phyloP scores from a whole-genome alignment of 2,113 vertebrate species.

The Edolisoma coerulescens region DNA sequence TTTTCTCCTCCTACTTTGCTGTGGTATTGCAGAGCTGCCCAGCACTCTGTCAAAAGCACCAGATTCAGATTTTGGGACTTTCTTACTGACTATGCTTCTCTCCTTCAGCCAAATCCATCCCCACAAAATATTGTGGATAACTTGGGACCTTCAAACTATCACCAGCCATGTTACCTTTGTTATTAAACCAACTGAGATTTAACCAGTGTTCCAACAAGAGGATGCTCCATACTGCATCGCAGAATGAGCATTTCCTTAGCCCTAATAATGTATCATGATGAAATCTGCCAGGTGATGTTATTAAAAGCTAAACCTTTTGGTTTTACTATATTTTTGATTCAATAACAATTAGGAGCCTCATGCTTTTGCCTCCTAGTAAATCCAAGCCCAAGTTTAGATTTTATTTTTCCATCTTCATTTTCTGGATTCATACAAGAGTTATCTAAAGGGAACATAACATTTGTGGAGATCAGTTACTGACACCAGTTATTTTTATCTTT shows the following conservation, averaged over 20 bases:
- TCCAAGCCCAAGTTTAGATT: not conserved
- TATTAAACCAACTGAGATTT: not conserved
- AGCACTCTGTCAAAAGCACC: not conserved
- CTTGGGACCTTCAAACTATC: not conserved
- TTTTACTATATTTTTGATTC: not conserved
- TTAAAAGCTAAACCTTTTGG: not conserved
- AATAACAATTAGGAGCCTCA: not conserved
- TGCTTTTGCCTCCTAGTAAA: not conserved
- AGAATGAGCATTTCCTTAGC: not conserved
- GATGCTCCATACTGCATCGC: not conserved
- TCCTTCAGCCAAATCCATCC: not conserved
- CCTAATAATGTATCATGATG: not conserved
- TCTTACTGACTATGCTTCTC: not conserved
- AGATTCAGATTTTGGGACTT: not conserved
- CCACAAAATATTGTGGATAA: not conserved
- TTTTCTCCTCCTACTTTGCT: not conserved
- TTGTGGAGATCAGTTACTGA: not conserved
- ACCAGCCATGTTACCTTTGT: not conserved
- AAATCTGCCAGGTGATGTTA: not conserved
- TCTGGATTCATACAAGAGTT: not conserved
- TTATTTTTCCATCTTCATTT: not conserved
- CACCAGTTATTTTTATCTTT: not conserved
- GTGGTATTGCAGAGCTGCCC: not conserved
- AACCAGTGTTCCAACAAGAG: not conserved
- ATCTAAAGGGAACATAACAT: not conserved